A percentile compares a stretch with the other conserved stretches of the same genome.
phyloP scores from a whole-genome alignment of 2,113 vertebrate genomes.

The Neolamprologus sp. region DNA sequence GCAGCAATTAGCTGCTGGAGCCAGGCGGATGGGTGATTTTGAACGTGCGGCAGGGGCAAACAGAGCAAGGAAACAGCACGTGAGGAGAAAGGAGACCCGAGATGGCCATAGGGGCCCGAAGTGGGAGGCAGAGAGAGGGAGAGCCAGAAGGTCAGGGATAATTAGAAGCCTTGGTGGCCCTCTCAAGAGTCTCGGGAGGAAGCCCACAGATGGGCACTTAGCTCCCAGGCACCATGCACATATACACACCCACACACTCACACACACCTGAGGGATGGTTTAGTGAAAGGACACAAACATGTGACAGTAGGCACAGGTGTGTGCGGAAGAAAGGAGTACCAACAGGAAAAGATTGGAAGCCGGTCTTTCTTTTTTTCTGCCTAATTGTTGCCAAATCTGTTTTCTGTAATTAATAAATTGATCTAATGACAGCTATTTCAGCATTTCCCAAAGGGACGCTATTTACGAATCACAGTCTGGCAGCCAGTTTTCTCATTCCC shows the following conservation, averaged over 20 bases:
- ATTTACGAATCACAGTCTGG: not conserved
- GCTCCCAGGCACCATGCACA: constrained; percentile 36
- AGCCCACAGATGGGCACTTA: constrained; percentile 59
- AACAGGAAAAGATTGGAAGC: not conserved
- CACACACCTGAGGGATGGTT: not conserved
- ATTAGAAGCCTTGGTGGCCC: constrained; percentile 74
- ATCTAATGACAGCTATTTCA: not conserved
- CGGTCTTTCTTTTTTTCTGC: not conserved
- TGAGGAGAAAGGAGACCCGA: constrained; percentile 16
- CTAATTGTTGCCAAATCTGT: not conserved
- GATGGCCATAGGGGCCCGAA: constrained; percentile 47
- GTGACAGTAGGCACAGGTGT: constrained; percentile 29
- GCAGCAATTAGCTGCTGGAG: constrained; percentile 64
- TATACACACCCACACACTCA: not conserved
- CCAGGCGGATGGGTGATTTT: constrained; percentile 55
- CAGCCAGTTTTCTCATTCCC: not conserved
- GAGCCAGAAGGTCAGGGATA: constrained; percentile 77
- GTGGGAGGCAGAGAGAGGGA: constrained; percentile 47
- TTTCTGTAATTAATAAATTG: not conserved
- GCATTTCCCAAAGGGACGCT: not conserved
- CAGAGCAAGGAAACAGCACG: constrained; percentile 5
- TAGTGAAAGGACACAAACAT: constrained; percentile 10
- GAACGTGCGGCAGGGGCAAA: constrained; percentile 34
- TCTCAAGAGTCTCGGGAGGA: constrained; percentile 66
- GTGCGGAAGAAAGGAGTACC: not conserved